Evolutionary conservation across 2,888 invertebrate genomes (phyloP).

Genomic region (Lasioglossum figueresi): DNA sequence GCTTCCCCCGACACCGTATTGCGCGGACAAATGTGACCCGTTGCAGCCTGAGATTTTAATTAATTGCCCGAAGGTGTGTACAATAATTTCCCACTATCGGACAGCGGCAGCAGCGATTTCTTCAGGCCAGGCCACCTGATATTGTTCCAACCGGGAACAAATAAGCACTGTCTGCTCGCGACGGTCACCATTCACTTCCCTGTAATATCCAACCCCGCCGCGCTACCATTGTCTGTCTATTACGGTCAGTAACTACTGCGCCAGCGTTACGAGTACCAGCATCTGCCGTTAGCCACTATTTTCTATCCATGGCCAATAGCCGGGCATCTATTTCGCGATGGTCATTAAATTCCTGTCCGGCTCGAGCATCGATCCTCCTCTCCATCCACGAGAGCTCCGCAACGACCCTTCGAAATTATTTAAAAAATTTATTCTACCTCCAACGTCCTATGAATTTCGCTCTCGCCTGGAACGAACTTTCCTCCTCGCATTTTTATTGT

Average conservation of each 20-base stretch:
- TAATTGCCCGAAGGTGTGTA: constrained; percentile 46
- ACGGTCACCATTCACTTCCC: constrained; percentile 55
- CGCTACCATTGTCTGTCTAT: constrained; percentile 63
- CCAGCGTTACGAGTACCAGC: constrained; percentile 32
- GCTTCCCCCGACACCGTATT: constrained; percentile 9
- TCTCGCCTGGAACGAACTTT: neutral
- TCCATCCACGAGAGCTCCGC: neutral
- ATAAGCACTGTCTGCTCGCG: constrained; percentile 52
- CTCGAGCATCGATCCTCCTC: neutral
- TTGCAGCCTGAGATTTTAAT: constrained; percentile 45
- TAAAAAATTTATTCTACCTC: neutral
- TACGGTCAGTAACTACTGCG: constrained; percentile 68
- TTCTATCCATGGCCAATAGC: constrained; percentile 39
- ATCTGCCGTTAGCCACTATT: constrained; percentile 48
- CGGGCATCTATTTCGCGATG: constrained; percentile 26
- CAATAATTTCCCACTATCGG: constrained; percentile 50
- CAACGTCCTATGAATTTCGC: neutral
- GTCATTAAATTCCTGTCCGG: constrained; percentile 43
- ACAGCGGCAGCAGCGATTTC: constrained; percentile 15
- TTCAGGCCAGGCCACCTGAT: constrained; percentile 33
- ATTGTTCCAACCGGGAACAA: constrained; percentile 40
- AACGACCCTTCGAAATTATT: neutral
- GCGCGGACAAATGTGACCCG: constrained; percentile 22
- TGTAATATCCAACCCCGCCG: constrained; percentile 56
- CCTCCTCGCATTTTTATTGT: neutral